phyloP scores from a whole-genome alignment of 1,140 invertebrate species.

The Heliconius eleuchia region DNA sequence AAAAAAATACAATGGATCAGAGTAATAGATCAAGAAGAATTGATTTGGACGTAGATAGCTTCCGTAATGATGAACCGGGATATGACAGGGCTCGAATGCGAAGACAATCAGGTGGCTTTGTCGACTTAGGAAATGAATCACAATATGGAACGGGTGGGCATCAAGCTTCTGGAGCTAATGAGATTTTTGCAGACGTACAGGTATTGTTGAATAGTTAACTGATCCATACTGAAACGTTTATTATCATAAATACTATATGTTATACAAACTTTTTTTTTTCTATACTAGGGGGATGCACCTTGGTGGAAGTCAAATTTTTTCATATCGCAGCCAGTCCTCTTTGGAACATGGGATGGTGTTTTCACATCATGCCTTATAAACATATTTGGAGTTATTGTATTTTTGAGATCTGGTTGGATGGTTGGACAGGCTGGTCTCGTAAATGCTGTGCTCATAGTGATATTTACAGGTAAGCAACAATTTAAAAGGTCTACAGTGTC shows the following conservation, averaged over 20 bases:
- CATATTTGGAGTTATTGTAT: constrained; percentile 98
- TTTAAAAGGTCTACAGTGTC: background rate
- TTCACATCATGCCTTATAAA: constrained; percentile 97
- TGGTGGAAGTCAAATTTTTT: constrained; percentile 98
- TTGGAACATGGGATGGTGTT: constrained; percentile 99
- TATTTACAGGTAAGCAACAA: constrained; percentile 87
- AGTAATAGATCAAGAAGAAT: constrained; percentile 57
- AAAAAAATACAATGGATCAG: constrained; percentile 59
- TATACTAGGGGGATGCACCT: constrained; percentile 86
- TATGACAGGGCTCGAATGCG: constrained; percentile 73
- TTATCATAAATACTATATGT: background rate
- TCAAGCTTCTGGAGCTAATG: constrained; percentile 91
- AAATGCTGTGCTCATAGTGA: constrained; percentile 92
- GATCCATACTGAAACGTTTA: background rate
- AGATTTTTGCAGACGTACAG: constrained; percentile 94
- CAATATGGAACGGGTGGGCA: constrained; percentile 89
- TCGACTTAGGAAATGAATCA: constrained; percentile 87
- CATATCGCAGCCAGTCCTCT: constrained; percentile 95
- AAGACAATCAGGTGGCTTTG: constrained; percentile 84
- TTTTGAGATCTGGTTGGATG: constrained; percentile 97
- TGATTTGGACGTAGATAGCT: constrained; percentile 73
- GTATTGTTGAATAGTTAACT: constrained; percentile 57
- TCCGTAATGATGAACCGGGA: constrained; percentile 66
- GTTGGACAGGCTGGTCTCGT: constrained; percentile 96
- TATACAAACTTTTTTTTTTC: background rate